These are phyloP conservation scores for Apotomis turbidana DNA, from an alignment of 2,888 invertebrate genomes.

Conservation along the genomic window DNA sequence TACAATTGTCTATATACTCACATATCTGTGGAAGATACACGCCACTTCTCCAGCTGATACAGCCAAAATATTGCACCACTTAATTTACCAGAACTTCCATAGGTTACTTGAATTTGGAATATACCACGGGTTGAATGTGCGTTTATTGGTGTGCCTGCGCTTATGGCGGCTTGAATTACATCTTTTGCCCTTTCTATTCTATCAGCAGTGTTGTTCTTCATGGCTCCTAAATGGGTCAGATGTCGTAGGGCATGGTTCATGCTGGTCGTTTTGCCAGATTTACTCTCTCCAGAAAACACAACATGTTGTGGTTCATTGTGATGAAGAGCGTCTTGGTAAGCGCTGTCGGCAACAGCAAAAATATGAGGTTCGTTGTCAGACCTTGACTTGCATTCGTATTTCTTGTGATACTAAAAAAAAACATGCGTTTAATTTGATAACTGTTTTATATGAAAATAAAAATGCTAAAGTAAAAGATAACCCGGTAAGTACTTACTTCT, in stretches of 20 bases:
- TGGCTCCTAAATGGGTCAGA: conserved; percentile 91
- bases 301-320: conserved; percentile 94
- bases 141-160: conserved; percentile 93
- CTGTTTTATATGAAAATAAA: too few species aligned
- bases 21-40: conserved; percentile 92
- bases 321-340: conserved; percentile 95
- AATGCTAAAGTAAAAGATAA: neutral
- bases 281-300: conserved; percentile 94
- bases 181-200: conserved; percentile 87
- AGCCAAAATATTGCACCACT: conserved; percentile 95
- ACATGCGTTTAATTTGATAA: conserved; percentile 3
- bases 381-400: conserved; percentile 92
- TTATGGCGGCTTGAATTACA: conserved; percentile 90
- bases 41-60: conserved; percentile 94
- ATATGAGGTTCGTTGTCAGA: conserved; percentile 96
- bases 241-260: conserved; percentile 91
- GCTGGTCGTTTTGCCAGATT: conserved; percentile 95
- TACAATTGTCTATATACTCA: conserved; percentile 61
- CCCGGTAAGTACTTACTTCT: conserved; percentile 78
- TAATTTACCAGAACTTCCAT: conserved; percentile 92
- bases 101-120: conserved; percentile 91
- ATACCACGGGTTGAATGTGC: conserved; percentile 93
- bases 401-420: conserved; percentile 87
- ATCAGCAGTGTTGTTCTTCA: conserved; percentile 85
- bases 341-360: conserved; percentile 94